Conservation (phyloP, 1,140 invertebrate species). For the Zaprionus ghesquierei region DNA sequence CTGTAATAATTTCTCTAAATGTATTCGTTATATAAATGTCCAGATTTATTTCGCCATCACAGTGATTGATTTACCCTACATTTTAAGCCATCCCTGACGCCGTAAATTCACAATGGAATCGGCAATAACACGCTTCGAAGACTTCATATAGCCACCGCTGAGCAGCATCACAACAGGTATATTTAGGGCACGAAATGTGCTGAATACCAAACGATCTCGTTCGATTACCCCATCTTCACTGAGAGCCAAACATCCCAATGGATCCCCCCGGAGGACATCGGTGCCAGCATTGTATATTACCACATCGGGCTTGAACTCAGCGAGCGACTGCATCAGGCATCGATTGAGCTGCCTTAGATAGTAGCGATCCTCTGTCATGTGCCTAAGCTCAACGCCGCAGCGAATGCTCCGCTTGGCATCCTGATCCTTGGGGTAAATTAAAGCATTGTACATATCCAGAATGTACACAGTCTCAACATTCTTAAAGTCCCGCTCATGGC, state of each 20-base stretch:
- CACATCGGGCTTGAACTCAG: conserved; percentile 90
- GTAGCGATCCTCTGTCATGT: conserved; percentile 87
- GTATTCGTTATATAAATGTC: conserved; percentile 7
- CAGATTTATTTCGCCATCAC: neutral
- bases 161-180: conserved; percentile 95
- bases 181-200: conserved; percentile 85
- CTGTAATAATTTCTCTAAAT: neutral
- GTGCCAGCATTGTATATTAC: conserved; percentile 95
- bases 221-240: conserved; percentile 89
- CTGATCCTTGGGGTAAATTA: conserved; percentile 91
- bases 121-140: conserved; percentile 90
- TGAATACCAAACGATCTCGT: conserved; percentile 92
- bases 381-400: conserved; percentile 88
- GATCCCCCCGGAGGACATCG: conserved; percentile 91
- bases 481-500: conserved; percentile 91
- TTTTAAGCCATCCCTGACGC: conserved; percentile 47
- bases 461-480: conserved; percentile 90
- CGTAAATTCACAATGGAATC: conserved; percentile 91
- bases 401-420: conserved; percentile 89
- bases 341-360: conserved; percentile 88
- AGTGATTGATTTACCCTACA: neutral
- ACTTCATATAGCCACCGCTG: conserved; percentile 91
- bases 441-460: conserved; percentile 92
- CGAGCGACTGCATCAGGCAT: conserved; percentile 86
- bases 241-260: conserved; percentile 88